A percentile compares a stretch with the other conserved stretches of the same genome.
Evolutionary conservation across 2,113 vertebrate species (phyloP).

Genomic region (Aldabrachelys gigantea): DNA sequence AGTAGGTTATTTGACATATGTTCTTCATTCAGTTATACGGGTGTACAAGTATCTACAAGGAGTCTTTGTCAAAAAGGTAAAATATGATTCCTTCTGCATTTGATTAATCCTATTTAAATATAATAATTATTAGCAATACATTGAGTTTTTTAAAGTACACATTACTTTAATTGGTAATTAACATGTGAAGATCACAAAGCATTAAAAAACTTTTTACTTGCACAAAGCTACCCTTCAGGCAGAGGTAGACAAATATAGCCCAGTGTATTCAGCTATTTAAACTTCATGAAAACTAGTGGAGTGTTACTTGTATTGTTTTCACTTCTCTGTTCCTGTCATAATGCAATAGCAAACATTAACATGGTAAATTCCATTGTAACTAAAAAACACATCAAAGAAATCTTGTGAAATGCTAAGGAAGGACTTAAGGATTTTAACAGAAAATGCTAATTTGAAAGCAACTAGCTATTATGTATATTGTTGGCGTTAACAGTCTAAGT

Average conservation of each 20-base stretch:
- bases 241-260: background rate
- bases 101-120: background rate
- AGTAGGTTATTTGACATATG: background rate
- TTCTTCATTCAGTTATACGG: rapidly evolving
- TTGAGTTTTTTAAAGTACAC: background rate
- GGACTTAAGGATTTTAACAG: too few relatives aligned
- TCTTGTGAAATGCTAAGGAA: too few relatives aligned
- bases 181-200: background rate
- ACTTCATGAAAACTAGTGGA: too few relatives aligned
- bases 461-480: too few relatives aligned
- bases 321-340: too few relatives aligned
- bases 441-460: too few relatives aligned
- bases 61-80: background rate
- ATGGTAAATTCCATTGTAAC: too few relatives aligned
- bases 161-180: background rate
- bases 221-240: background rate
- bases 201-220: background rate
- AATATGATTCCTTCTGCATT: background rate
- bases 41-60: background rate
- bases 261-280: too few relatives aligned
- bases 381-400: too few relatives aligned
- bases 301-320: too few relatives aligned
- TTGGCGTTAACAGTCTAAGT: too few relatives aligned
- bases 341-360: too few relatives aligned
- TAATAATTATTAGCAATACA: background rate